Evolutionary conservation across 2,113 vertebrate species (phyloP), one percentile per base, ranked within the genome.

Genomic region (Pomatorhinus ruficollis): DNA sequence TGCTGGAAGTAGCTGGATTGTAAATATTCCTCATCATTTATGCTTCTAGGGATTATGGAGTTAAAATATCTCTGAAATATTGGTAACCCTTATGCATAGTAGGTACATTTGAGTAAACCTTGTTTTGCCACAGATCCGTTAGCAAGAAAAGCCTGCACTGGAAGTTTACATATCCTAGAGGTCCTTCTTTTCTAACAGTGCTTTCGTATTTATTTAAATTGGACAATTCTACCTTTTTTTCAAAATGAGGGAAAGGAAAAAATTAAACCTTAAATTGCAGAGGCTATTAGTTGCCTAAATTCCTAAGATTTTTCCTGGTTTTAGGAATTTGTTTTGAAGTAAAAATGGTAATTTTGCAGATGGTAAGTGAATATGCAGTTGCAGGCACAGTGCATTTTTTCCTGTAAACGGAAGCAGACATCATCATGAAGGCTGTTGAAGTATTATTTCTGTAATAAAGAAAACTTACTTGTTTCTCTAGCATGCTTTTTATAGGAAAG

Each of bases 341-440:
- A 17, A 89, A 85, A 95, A n/a, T 56, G 27, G 22, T 90, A 18
- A n/a, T 89, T 91, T 84, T 91, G 72, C 89, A 89, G 60, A 64
- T 79, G 39, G 47, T 39, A 57, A 70, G 9, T 54, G 44, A 87
- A 60, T 82, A 68, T 87, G 24, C 39, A 59, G 39, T 87, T 89
- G 40, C 12, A 70, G 42, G 31, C 52, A 52, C 28, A 30, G 24
- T 45, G 40, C 22, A 23, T 10, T 76, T 82, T 61, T 79, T 39
- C 33, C 31, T 72, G 5, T 50, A 65, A 86, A 54, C 6, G 11
- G 30, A 78, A 89, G 83, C 11, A 54, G 39, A 11, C 9, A 66
- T 45, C 6, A 23, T 82, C 61, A 85, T 81, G 17, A 80, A 95
- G 31, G 17, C 37, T 83, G 28, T 80, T 57, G 15, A 80, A 85